Conservation (phyloP, 2,113 vertebrate species). For the Thomomys bottae region DNA sequence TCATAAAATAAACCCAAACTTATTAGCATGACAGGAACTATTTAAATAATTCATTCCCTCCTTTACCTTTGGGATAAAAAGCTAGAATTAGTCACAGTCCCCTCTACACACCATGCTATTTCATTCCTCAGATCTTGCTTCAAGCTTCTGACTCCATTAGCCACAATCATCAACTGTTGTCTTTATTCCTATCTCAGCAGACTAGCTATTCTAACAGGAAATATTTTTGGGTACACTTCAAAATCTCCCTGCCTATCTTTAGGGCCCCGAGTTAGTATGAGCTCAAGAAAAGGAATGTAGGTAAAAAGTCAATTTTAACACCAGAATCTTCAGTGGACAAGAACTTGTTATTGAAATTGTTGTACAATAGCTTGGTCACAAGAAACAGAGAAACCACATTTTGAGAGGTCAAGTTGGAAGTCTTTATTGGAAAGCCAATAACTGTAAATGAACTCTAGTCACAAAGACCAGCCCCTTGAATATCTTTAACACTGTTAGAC, state of each 20-base stretch:
- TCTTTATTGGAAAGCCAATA: no score
- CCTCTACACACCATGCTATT: background rate
- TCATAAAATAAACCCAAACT: background rate
- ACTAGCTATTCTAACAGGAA: background rate
- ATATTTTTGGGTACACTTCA: background rate
- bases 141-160: background rate
- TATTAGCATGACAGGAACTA: background rate
- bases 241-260: background rate
- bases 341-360: background rate
- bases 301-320: background rate
- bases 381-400: no score
- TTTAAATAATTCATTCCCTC: background rate
- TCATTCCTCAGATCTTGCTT: slow-evolving; percentile 6
- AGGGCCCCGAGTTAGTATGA: background rate
- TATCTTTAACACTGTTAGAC: no score
- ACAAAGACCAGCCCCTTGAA: no score
- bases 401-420: no score
- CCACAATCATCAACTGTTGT: background rate
- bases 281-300: background rate
- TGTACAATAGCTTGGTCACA: no score
- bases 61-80: slow-evolving; percentile 32
- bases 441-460: no score
- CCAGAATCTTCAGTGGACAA: background rate
- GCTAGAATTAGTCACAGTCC: background rate
- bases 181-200: background rate